Percentiles rank a stretch among this genome's conserved stretches.
These are phyloP conservation scores for Charina bottae DNA, from an alignment of 2,113 vertebrate genomes.

Conservation along the genomic window DNA sequence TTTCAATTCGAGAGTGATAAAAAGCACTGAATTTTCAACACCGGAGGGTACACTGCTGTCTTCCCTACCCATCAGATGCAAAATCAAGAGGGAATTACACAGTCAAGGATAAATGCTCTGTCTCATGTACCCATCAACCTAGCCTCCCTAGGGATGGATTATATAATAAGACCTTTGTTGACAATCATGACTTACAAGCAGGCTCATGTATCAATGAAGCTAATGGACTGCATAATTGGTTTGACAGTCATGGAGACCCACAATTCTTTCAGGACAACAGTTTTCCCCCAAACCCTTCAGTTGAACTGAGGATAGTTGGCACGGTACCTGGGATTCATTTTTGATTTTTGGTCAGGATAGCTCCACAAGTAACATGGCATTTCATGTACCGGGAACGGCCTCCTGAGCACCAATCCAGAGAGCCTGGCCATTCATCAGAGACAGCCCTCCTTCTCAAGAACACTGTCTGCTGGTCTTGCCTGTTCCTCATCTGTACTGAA, in stretches of 20 bases:
- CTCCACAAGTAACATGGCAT: background rate
- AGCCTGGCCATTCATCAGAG: background rate
- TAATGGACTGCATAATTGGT: background rate
- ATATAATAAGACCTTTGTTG: background rate
- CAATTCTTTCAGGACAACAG: background rate
- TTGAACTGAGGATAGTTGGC: background rate
- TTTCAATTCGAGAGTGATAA: background rate
- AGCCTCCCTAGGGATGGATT: background rate
- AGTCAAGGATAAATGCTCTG: background rate
- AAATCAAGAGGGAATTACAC: background rate
- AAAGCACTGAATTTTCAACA: background rate
- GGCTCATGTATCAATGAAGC: background rate
- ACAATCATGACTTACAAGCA: background rate
- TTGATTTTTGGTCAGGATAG: background rate
- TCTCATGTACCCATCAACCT: background rate
- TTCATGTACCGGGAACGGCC: background rate
- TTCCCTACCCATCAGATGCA: background rate
- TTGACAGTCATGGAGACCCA: background rate
- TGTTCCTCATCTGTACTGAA: background rate
- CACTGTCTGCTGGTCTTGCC: accelerated
- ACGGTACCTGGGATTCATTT: background rate
- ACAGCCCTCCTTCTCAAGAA: background rate
- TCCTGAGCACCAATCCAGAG: background rate
- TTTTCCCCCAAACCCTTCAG: background rate
- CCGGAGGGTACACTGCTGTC: background rate